Conservation (phyloP, 2,888 invertebrate species). For the Pyrochroa serraticornis region DNA sequence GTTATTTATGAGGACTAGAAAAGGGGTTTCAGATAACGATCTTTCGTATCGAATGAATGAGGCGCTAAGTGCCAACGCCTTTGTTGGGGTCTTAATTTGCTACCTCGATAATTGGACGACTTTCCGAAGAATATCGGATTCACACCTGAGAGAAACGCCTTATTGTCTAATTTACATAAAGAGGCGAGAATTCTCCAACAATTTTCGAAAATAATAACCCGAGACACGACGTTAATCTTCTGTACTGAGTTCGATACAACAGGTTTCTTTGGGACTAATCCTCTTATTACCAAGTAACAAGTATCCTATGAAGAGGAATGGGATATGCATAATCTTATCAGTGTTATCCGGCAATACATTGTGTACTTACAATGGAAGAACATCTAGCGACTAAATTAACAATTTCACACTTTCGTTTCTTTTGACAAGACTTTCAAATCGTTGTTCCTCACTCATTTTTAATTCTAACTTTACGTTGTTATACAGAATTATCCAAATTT, state of each 20-base stretch:
- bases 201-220: too few relatives aligned
- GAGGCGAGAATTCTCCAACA: not conserved
- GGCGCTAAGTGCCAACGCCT: slow-evolving; percentile 13
- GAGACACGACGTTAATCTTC: not conserved
- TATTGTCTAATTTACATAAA: slow-evolving; percentile 14
- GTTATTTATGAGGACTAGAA: slow-evolving; percentile 7
- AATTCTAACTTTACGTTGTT: too few relatives aligned
- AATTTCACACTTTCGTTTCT: slow-evolving; percentile 3
- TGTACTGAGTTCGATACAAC: not conserved
- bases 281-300: not conserved
- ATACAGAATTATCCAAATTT: too few relatives aligned
- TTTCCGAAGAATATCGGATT: slow-evolving; percentile 17
- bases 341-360: not conserved
- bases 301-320: not conserved
- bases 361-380: not conserved
- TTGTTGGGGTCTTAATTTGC: slow-evolving; percentile 25
- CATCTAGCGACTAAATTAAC: not conserved
- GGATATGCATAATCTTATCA: not conserved
- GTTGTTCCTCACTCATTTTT: too few relatives aligned
- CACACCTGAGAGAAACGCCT: slow-evolving; percentile 11
- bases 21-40: not conserved
- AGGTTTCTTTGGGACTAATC: not conserved
- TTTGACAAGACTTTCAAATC: not conserved
- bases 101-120: slow-evolving; percentile 21
- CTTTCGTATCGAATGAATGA: not conserved